phyloP scores from a whole-genome alignment of 2,113 vertebrate genomes.

The Amia ocellicauda region DNA sequence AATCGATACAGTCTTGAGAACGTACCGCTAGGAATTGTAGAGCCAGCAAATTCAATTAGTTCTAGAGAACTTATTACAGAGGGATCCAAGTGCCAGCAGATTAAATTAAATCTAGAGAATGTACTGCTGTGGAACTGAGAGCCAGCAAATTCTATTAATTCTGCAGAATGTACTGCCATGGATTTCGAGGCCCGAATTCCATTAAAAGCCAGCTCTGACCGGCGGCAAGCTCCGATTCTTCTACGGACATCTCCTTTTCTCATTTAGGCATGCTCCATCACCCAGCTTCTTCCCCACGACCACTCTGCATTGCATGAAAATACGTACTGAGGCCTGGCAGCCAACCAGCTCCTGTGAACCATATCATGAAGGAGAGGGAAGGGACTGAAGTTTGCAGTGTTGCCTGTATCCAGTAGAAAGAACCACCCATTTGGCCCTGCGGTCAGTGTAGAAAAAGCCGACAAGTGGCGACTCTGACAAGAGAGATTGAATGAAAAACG shows the following conservation, averaged over 20 bases:
- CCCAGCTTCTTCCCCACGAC: no score
- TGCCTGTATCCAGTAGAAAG: neutral
- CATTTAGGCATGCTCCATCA: no score
- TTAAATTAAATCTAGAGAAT: conserved; percentile 36
- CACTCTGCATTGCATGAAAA: no score
- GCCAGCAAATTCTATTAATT: conserved; percentile 13
- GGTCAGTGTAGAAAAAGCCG: conserved; percentile 3
- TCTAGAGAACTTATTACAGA: conserved; percentile 22
- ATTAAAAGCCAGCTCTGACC: conserved; percentile 10
- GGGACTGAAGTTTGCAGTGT: no score
- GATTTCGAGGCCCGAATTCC: conserved; percentile 17
- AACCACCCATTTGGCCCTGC: neutral
- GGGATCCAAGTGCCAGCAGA: conserved; percentile 31
- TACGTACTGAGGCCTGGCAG: no score
- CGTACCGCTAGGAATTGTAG: conserved; percentile 28
- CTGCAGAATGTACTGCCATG: conserved; percentile 4
- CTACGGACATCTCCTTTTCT: neutral
- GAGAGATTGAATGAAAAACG: conserved; percentile 10
- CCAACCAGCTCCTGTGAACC: no score
- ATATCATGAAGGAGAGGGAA: no score
- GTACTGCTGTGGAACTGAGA: conserved; percentile 25
- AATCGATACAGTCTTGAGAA: conserved; percentile 29
- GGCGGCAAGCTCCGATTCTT: conserved; percentile 1
- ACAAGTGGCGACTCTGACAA: no score
- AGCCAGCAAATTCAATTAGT: conserved; percentile 42